Conservation (phyloP, 2,888 invertebrate genomes). For the Glyphotaelius pellucidus region DNA sequence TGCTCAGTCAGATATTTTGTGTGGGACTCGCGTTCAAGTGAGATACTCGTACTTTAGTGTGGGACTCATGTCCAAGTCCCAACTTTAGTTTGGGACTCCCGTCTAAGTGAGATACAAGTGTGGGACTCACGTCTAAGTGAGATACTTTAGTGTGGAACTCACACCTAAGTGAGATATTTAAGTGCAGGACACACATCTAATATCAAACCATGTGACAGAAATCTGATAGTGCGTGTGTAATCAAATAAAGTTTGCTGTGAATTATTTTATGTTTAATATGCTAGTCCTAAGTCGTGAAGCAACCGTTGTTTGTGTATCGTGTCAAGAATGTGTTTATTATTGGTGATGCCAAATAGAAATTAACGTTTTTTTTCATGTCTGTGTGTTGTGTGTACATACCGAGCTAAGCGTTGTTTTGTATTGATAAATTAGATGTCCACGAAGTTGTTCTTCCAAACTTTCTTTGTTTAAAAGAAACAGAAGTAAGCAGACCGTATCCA, state of each 20-base stretch:
- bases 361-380: neutral
- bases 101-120: neutral
- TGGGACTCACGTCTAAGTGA: neutral
- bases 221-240: neutral
- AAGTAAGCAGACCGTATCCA: slow-evolving; percentile 40
- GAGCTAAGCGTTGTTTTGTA: neutral
- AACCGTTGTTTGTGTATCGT: neutral
- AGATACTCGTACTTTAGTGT: neutral
- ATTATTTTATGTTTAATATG: neutral
- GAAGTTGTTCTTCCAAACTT: neutral
- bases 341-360: neutral
- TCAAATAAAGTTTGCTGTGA: slow-evolving; percentile 46
- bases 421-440: neutral
- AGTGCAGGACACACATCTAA: too few relatives aligned
- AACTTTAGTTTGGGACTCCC: too few relatives aligned
- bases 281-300: neutral
- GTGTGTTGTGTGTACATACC: slow-evolving; percentile 2
- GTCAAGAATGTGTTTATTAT: slow-evolving; percentile 14
- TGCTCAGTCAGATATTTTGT: neutral
- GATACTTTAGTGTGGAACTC: neutral
- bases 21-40: slow-evolving; percentile 9
- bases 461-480: neutral
- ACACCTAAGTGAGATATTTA: neutral
- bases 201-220: neutral
- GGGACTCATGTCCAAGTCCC: too few relatives aligned